These are phyloP conservation scores for Formica aserva DNA, from an alignment of 2,888 invertebrate genomes.

Conservation along the genomic window DNA sequence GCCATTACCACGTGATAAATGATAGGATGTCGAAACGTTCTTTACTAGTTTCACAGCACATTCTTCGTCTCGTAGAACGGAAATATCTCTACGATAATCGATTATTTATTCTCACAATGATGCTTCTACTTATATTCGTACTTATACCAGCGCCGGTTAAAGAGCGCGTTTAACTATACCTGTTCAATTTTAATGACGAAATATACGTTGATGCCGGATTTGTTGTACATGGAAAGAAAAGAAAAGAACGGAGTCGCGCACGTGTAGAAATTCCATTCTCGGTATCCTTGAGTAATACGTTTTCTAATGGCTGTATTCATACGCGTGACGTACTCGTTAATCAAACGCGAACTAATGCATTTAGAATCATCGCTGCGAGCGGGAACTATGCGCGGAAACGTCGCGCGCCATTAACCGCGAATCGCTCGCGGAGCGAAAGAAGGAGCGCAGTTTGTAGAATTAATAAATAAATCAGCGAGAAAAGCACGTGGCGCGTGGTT, in stretches of 20 bases:
- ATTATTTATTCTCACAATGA: slow-evolving; percentile 29
- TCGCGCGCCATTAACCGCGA: slow-evolving; percentile 50
- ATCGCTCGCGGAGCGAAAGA: slow-evolving; percentile 43
- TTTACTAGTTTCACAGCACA: neutral
- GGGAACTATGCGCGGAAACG: slow-evolving; percentile 37
- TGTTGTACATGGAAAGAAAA: no score
- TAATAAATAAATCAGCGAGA: slow-evolving; percentile 51
- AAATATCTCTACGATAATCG: slow-evolving; percentile 19
- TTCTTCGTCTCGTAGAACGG: neutral
- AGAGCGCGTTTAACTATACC: slow-evolving; percentile 23
- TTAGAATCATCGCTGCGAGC: slow-evolving; percentile 43
- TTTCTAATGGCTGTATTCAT: slow-evolving; percentile 59
- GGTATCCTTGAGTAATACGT: slow-evolving; percentile 50
- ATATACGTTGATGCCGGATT: slow-evolving; percentile 13
- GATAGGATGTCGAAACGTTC: neutral
- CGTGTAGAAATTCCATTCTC: slow-evolving; percentile 33
- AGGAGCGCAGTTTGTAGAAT: slow-evolving; percentile 22
- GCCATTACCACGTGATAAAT: neutral
- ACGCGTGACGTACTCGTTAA: slow-evolving; percentile 57
- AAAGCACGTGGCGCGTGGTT: slow-evolving; percentile 21
- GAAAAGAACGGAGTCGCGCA: slow-evolving; percentile 13
- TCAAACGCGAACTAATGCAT: slow-evolving; percentile 53
- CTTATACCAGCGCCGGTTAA: slow-evolving; percentile 4
- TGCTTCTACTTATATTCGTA: neutral
- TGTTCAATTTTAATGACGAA: slow-evolving; percentile 33